Evolutionary conservation across 2,888 invertebrate species (phyloP).

Genomic region (Rosalia funebris): DNA sequence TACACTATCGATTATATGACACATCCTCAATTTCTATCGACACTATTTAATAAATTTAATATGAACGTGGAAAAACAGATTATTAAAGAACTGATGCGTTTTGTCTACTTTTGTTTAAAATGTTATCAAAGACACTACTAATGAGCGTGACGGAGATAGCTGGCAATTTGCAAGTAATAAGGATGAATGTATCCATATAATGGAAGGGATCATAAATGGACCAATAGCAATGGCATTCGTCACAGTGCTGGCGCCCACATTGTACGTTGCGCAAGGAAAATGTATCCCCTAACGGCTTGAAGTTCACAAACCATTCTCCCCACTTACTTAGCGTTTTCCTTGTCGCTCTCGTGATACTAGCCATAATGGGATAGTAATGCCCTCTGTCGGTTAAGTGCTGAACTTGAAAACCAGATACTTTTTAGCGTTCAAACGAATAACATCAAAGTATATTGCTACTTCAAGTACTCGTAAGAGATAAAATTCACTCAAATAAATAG

Average conservation of each 20-base stretch:
- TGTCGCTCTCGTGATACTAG: constrained; percentile 48
- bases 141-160: constrained; percentile 24
- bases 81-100: too few relatives aligned
- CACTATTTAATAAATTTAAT: too few relatives aligned
- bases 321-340: constrained; percentile 49
- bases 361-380: constrained; percentile 58
- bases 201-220: constrained; percentile 65
- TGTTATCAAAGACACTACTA: too few relatives aligned
- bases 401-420: constrained; percentile 66
- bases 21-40: too few relatives aligned
- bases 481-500: constrained; percentile 61
- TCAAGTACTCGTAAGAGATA: constrained; percentile 59
- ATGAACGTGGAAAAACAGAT: too few relatives aligned
- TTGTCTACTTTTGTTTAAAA: too few relatives aligned
- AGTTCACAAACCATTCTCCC: constrained; percentile 54
- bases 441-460: constrained; percentile 64
- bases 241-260: constrained; percentile 65
- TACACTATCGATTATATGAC: too few relatives aligned
- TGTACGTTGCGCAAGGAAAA: constrained; percentile 62
- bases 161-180: constrained; percentile 42
- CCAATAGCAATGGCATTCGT: constrained; percentile 73
- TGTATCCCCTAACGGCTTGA: constrained; percentile 59
- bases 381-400: constrained; percentile 64
- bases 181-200: constrained; percentile 51
- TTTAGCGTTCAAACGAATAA: constrained; percentile 68